Percentiles rank a stretch among this genome's conserved stretches.
These are phyloP conservation scores for Pipistrellus pipistrellus DNA, from an alignment of 2,797 vertebrate genomes.

Conservation along the genomic window DNA sequence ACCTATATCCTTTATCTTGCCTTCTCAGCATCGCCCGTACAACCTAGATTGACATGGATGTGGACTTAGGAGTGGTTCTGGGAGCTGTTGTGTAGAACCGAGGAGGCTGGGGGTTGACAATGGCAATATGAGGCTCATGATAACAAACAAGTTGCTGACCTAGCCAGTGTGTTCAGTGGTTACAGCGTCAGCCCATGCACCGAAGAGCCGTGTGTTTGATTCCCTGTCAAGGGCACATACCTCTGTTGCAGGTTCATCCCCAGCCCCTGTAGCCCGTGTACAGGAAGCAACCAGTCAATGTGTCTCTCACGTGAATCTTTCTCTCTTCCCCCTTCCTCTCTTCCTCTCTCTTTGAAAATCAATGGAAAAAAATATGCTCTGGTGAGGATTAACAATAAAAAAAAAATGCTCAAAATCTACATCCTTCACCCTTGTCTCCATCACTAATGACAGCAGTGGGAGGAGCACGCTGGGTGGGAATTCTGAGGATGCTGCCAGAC, in stretches of 20 bases:
- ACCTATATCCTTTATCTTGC: not conserved
- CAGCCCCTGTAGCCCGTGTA: too few species aligned
- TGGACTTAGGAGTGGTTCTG: not conserved
- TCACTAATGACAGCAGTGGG: not conserved
- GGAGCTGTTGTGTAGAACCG: not conserved
- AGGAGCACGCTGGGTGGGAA: not conserved
- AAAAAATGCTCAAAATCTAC: not conserved
- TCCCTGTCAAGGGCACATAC: too few species aligned
- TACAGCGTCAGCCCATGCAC: too few species aligned
- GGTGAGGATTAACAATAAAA: too few species aligned
- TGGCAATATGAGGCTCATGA: not conserved
- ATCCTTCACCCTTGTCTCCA: accelerated
- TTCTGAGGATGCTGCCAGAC: not conserved
- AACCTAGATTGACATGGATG: not conserved
- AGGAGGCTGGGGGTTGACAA: not conserved
- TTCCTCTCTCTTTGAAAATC: too few species aligned
- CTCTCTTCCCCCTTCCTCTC: too few species aligned
- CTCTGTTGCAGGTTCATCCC: too few species aligned
- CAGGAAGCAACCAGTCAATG: too few species aligned
- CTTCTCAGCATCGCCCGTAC: not conserved
- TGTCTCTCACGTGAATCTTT: too few species aligned
- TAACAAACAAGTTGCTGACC: not conserved
- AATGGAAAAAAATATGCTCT: too few species aligned
- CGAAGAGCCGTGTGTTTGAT: too few species aligned
- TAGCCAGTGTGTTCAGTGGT: too few species aligned